Percentiles rank a stretch among this genome's conserved stretches.
These are phyloP conservation scores for Mionectes olivaceus DNA, from an alignment of 2,797 vertebrate species.

Conservation along the genomic window DNA sequence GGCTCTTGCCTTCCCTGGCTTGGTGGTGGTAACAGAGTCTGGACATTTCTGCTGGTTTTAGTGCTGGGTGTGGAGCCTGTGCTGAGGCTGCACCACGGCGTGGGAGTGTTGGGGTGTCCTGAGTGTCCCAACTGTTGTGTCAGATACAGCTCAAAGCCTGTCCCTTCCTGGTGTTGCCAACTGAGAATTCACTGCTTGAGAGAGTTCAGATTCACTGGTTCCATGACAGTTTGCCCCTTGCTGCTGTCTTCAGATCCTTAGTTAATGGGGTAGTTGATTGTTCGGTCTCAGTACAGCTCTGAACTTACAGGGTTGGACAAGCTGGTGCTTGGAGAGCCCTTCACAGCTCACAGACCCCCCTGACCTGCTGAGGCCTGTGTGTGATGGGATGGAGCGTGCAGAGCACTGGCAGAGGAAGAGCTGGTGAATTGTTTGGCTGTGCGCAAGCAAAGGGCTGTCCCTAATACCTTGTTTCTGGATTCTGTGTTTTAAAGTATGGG, in stretches of 20 bases:
- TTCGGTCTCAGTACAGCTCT: not conserved
- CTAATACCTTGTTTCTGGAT: not conserved
- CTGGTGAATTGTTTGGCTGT: not conserved
- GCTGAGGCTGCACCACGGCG: not conserved
- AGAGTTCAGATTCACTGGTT: not conserved
- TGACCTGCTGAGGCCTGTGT: not conserved
- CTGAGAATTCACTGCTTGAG: not conserved
- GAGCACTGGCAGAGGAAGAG: not conserved
- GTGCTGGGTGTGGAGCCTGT: rapidly evolving
- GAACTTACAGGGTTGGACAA: not conserved
- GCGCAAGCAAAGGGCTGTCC: not conserved
- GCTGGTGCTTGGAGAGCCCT: not conserved
- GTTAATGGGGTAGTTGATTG: not conserved
- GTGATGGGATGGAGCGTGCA: not conserved
- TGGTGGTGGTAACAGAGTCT: not conserved
- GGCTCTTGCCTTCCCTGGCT: not conserved
- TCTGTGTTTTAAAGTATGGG: slow-evolving; percentile 82
- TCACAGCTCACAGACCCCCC: not conserved
- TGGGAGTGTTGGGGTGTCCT: not conserved
- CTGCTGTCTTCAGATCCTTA: not conserved
- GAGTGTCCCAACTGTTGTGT: not conserved
- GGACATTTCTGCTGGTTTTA: not conserved
- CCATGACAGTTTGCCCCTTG: not conserved
- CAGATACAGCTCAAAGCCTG: not conserved
- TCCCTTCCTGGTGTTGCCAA: not conserved